Conservation (phyloP, 2,797 vertebrate species). For the Siniperca undulata region DNA sequence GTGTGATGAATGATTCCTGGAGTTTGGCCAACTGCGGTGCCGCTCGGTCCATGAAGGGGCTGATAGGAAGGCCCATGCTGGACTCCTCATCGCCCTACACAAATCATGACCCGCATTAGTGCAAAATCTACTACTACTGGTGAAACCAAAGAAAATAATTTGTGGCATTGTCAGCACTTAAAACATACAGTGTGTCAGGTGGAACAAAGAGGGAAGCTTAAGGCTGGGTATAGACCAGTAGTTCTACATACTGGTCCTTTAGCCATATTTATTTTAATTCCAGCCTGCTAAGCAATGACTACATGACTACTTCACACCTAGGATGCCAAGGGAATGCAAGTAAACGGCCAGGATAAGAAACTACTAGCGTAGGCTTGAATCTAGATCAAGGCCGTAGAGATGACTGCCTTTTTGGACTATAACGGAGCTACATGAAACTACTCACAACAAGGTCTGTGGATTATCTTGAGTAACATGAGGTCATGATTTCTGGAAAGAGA, state of each 20-base stretch:
- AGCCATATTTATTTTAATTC: not conserved
- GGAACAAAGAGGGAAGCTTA: not conserved
- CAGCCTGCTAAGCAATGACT: not conserved
- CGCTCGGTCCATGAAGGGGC: slow-evolving; percentile 98
- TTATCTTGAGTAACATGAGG: too few species aligned
- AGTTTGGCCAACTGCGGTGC: slow-evolving; percentile 97
- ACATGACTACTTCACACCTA: slow-evolving; percentile 3
- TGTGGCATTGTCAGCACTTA: not conserved
- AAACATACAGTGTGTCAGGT: not conserved
- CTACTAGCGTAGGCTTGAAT: not conserved
- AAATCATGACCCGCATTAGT: slow-evolving; percentile 31
- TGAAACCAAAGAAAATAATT: not conserved
- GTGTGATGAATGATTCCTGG: slow-evolving; percentile 99
- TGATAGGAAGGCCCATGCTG: slow-evolving; percentile 94
- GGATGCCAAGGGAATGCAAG: not conserved
- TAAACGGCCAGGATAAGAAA: not conserved
- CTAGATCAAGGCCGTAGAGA: too few species aligned
- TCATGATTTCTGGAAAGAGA: too few species aligned
- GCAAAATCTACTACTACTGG: not conserved
- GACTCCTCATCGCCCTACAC: slow-evolving; percentile 97
- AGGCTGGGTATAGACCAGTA: not conserved
- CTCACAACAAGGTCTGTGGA: too few species aligned
- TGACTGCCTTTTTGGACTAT: too few species aligned
- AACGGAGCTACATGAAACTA: too few species aligned
- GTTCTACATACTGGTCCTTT: not conserved